A percentile compares a stretch with the other conserved stretches of the same genome.
Conservation (phyloP, 2,113 vertebrate genomes). For the Cyrtonyx montezumae region DNA sequence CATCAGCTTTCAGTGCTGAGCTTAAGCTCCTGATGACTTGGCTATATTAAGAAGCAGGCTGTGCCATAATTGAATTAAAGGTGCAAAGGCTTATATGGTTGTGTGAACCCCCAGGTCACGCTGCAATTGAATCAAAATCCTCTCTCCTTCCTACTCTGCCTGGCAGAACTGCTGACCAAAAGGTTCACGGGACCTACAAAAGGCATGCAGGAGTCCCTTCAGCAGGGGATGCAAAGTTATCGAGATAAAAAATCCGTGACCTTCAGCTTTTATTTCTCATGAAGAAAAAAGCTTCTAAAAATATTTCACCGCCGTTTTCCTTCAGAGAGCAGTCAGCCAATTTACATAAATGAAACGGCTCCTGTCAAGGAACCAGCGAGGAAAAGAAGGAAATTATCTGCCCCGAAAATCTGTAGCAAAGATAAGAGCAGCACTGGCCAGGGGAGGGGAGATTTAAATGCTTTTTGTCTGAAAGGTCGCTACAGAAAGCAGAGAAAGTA, state of each 20-base stretch:
- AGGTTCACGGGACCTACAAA: background rate
- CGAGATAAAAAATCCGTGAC: slow-evolving; percentile 42
- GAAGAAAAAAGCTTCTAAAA: slow-evolving; percentile 60
- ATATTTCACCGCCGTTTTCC: background rate
- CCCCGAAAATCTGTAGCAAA: slow-evolving; percentile 46
- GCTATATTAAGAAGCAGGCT: slow-evolving; percentile 66
- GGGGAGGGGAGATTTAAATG: slow-evolving; percentile 55
- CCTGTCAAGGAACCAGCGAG: slow-evolving; percentile 41
- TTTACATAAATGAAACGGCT: slow-evolving; percentile 60
- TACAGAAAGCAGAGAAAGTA: slow-evolving; percentile 20
- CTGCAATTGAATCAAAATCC: slow-evolving; percentile 55
- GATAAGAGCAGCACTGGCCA: slow-evolving; percentile 11
- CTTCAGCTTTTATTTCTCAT: slow-evolving; percentile 39
- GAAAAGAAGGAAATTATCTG: slow-evolving; percentile 58
- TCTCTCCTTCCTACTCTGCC: slow-evolving; percentile 39
- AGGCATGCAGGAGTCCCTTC: background rate
- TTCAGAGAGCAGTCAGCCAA: slow-evolving; percentile 32
- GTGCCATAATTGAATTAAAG: slow-evolving; percentile 67
- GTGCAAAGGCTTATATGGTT: slow-evolving; percentile 57
- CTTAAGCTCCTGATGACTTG: background rate
- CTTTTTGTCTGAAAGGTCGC: slow-evolving; percentile 35
- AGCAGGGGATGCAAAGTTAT: slow-evolving; percentile 15
- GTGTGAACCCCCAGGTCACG: slow-evolving; percentile 42
- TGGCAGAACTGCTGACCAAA: slow-evolving; percentile 66
- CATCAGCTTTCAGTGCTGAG: background rate